A percentile compares a stretch with the other conserved stretches of the same genome.
These are phyloP conservation scores for Eretmocerus hayati DNA, from an alignment of 2,888 invertebrate genomes.

Conservation along the genomic window DNA sequence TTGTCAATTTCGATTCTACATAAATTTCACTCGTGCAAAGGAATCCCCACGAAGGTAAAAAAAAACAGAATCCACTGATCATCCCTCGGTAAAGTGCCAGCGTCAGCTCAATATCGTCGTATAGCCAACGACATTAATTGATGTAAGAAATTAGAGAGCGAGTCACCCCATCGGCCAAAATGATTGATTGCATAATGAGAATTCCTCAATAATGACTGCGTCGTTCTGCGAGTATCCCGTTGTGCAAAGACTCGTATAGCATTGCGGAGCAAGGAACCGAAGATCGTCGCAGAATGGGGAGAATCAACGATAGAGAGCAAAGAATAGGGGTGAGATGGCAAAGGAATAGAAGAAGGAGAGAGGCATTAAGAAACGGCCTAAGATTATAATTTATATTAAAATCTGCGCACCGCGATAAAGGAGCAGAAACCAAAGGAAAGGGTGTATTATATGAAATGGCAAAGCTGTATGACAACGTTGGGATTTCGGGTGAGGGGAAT, in stretches of 20 bases:
- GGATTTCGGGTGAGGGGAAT: too few relatives aligned
- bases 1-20: too few relatives aligned
- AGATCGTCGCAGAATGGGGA: not conserved
- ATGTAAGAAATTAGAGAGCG: slow-evolving; percentile 40
- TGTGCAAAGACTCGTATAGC: not conserved
- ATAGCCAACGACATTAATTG: slow-evolving; percentile 44
- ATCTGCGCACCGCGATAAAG: slow-evolving; percentile 46
- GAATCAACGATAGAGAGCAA: not conserved
- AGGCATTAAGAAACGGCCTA: slow-evolving; percentile 46
- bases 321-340: not conserved
- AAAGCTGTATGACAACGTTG: slow-evolving; percentile 20
- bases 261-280: not conserved
- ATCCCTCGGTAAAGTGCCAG: not conserved
- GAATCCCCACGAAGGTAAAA: not conserved
- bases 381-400: slow-evolving; percentile 48
- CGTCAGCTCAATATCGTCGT: not conserved
- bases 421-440: slow-evolving; percentile 22
- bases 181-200: slow-evolving; percentile 46
- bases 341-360: slow-evolving; percentile 24
- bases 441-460: not conserved
- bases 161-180: slow-evolving; percentile 34
- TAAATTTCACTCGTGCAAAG: not conserved
- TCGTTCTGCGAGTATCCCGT: slow-evolving; percentile 26
- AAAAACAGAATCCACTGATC: not conserved
- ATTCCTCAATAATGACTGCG: slow-evolving; percentile 44